Base-by-base conservation (phyloP, 2,113 vertebrate genomes). In the Hepsetus odoe region DNA sequence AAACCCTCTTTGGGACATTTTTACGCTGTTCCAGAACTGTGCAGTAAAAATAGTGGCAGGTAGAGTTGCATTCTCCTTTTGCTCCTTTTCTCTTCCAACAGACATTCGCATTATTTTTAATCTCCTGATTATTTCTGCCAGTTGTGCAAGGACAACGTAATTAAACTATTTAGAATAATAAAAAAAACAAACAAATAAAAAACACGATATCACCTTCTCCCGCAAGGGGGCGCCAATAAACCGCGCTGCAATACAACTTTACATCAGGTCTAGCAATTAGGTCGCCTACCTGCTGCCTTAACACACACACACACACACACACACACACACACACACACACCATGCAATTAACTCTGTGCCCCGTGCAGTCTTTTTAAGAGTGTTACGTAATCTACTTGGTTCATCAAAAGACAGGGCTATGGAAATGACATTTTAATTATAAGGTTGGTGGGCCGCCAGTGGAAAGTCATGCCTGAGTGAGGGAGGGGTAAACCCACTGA, bases 191-290 rank as follows among this genome's bases (percentile, higher is more conserved):
- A n/a, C n/a, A n/a, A n/a, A n/a, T n/a, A n/a, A n/a, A n/a, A n/a
- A n/a, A n/a, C n/a, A n/a, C n/a, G n/a, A n/a, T n/a, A n/a, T n/a
- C n/a, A n/a, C n/a, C n/a, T n/a, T 10, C 24, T 77, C 16, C 79
- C 92, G 84, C 91, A 90, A 84, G 91, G 90, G 88, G 92, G 88
- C 92, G 91, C 93, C 91, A 92, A 76, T 86, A 84, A 86, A 22
- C 85, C 88, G 74, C 65, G 77, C 80, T 44, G 62, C 79, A 79
- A 38, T n/a, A 6, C 55, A 28, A 42, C 30, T 72, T 10, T 49
- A 70, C 77, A 72, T 40, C 76, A 53, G 68, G 35, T 51, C 79
- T 49, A 74, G 78, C 79, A 78, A 79, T 71, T 82, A 79, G 80
- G 77, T 85, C 77, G 76, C 58, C 26, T 72, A 82, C 70, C 70